A percentile compares a stretch with the other conserved stretches of the same genome.
phyloP scores from a whole-genome alignment of 2,113 vertebrate species.

The Phalacrocorax aristotelis region DNA sequence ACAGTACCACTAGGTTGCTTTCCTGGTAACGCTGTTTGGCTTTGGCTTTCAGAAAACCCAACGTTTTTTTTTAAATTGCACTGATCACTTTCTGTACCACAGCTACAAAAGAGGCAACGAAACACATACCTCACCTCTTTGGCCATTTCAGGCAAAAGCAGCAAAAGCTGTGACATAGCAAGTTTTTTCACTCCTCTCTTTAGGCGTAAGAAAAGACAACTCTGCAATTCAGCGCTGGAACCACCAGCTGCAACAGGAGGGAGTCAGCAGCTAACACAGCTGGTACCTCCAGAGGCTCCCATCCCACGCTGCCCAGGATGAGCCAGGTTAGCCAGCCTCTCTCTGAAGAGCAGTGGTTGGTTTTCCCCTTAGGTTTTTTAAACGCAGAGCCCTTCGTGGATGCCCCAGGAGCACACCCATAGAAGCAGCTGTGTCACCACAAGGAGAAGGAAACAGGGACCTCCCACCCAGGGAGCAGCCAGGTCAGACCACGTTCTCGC shows the following conservation, averaged over 20 bases:
- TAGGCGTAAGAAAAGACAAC: neutral
- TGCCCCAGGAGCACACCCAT: neutral
- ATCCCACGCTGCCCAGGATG: neutral
- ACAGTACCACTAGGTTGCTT: neutral
- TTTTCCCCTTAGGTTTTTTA: neutral
- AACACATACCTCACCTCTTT: neutral
- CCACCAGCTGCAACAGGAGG: neutral
- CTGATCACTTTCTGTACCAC: neutral
- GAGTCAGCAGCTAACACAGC: neutral
- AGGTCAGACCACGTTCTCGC: accelerated
- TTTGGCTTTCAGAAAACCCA: neutral
- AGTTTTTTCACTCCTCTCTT: neutral
- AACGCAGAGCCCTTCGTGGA: neutral
- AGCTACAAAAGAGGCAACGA: neutral
- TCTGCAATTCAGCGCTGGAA: neutral
- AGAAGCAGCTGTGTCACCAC: neutral
- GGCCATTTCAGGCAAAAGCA: conserved; percentile 19
- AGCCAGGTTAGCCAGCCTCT: neutral
- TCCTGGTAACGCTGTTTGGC: neutral
- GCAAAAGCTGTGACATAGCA: neutral
- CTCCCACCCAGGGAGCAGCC: neutral
- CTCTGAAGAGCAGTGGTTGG: neutral
- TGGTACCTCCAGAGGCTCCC: neutral
- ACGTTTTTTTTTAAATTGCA: neutral
- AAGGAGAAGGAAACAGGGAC: neutral